These are phyloP conservation scores for Pseudomyrmex dendroicus DNA, from an alignment of 1,140 invertebrate species.

Conservation along the genomic window DNA sequence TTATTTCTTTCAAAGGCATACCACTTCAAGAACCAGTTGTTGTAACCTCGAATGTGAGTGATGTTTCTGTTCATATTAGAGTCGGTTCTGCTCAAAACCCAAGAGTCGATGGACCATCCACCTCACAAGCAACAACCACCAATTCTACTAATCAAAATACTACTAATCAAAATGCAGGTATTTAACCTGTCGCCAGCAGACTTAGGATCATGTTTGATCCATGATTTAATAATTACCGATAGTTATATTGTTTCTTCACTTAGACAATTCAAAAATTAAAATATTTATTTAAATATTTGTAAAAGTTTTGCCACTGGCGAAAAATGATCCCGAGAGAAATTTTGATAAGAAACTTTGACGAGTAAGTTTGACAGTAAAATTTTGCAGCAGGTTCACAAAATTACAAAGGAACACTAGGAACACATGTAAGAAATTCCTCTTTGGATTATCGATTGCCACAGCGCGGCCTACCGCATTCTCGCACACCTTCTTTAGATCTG, in stretches of 20 bases:
- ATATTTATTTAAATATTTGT: too few relatives aligned
- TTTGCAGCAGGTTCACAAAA: conserved; percentile 74
- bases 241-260: too few relatives aligned
- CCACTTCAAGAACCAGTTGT: conserved; percentile 82
- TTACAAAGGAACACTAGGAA: conserved; percentile 75
- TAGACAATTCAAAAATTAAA: too few relatives aligned
- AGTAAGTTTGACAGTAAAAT: conserved; percentile 2
- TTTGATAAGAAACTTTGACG: background rate
- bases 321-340: background rate
- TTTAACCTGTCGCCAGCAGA: too few relatives aligned
- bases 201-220: too few relatives aligned
- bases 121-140: conserved; percentile 67
- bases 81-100: conserved; percentile 59
- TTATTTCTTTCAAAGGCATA: conserved; percentile 76
- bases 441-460: conserved; percentile 89
- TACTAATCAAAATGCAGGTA: conserved; percentile 65
- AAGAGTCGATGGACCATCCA: conserved; percentile 74
- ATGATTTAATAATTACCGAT: too few relatives aligned
- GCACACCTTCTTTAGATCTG: conserved; percentile 93
- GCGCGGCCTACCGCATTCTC: conserved; percentile 88
- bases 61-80: conserved; percentile 82
- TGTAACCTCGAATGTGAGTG: conserved; percentile 75
- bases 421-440: conserved; percentile 92
- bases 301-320: background rate
- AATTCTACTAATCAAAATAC: conserved; percentile 71